These are phyloP conservation scores for Tupaia tana DNA, from an alignment of 2,113 vertebrate species.

Conservation along the genomic window DNA sequence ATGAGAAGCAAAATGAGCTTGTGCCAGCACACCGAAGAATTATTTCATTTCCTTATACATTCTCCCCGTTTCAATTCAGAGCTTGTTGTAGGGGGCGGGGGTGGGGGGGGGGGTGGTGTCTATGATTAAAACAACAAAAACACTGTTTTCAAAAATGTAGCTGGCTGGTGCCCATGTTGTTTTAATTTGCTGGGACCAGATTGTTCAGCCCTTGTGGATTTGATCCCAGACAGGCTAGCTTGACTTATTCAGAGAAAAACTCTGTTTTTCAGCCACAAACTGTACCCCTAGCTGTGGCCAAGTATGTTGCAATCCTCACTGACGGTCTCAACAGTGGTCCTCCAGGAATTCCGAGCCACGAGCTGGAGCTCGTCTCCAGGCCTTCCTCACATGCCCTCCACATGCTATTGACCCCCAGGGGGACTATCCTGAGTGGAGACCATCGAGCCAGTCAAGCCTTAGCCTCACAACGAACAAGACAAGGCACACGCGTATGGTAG, in stretches of 20 bases:
- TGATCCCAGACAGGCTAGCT: slow-evolving; percentile 66
- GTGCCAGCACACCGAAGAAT: not conserved
- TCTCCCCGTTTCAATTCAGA: slow-evolving; percentile 49
- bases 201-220: slow-evolving; percentile 58
- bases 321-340: slow-evolving; percentile 17
- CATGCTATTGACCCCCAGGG: not conserved
- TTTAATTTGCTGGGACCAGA: slow-evolving; percentile 73
- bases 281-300: slow-evolving; percentile 60
- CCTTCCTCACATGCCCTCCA: not conserved
- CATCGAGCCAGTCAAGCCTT: not conserved
- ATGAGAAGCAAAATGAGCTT: not conserved
- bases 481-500: not conserved
- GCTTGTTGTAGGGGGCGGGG: not conserved
- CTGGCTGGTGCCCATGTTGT: slow-evolving; percentile 61
- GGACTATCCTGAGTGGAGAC: not conserved
- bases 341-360: slow-evolving; percentile 40
- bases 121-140: slow-evolving; percentile 67
- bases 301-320: slow-evolving; percentile 37
- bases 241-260: slow-evolving; percentile 70
- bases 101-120: not conserved
- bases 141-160: slow-evolving; percentile 63
- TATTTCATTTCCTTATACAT: slow-evolving; percentile 54
- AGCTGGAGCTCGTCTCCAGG: not conserved
- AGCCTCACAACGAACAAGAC: not conserved
- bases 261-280: slow-evolving; percentile 68